phyloP scores from a whole-genome alignment of 2,113 vertebrate genomes.

The Isichthys henryi region DNA sequence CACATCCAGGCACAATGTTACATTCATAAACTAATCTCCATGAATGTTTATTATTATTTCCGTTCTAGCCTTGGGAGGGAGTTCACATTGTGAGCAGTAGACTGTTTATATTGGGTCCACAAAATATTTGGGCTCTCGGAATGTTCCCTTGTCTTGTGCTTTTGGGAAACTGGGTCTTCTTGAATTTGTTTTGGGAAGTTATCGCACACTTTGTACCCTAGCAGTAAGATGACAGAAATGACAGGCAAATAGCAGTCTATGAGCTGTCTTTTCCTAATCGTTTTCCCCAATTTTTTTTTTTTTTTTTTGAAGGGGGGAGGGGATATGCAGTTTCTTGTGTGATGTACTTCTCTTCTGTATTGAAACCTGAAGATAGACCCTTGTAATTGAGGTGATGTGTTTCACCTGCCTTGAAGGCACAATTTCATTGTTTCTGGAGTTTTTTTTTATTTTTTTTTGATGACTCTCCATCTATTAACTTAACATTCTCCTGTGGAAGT shows the following conservation, averaged over 20 bases:
- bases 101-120: neutral
- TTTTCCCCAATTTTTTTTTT: neutral
- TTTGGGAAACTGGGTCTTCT: neutral
- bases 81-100: neutral
- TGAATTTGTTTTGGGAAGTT: neutral
- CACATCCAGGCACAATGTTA: neutral
- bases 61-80: neutral
- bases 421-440: conserved; percentile 9
- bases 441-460: neutral
- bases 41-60: neutral
- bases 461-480: neutral
- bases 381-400: neutral
- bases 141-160: neutral
- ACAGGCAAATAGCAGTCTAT: neutral
- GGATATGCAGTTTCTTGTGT: neutral
- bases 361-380: neutral
- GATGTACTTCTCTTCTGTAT: neutral
- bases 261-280: neutral
- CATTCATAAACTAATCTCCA: neutral
- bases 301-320: too few relatives aligned
- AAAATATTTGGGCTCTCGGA: neutral
- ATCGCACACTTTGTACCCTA: neutral
- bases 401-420: conserved; percentile 6
- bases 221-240: neutral
- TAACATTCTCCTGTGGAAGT: neutral